phyloP scores from a whole-genome alignment of 2,113 vertebrate genomes.

The Illadopsis cleaveri region DNA sequence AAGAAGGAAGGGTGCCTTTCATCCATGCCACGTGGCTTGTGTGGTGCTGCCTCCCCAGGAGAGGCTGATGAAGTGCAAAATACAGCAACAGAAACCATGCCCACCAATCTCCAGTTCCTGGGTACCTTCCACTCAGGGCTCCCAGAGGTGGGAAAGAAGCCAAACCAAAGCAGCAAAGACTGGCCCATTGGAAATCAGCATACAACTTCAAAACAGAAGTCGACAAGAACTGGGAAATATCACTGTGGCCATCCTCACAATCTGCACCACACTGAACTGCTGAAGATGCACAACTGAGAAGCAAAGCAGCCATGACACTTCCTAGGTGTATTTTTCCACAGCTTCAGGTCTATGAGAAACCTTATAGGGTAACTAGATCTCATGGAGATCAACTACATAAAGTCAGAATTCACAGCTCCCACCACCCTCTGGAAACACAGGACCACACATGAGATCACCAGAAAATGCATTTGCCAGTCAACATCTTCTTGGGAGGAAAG shows the following conservation, averaged over 20 bases:
- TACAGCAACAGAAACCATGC: not conserved
- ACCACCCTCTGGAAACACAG: not conserved
- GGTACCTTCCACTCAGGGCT: not conserved
- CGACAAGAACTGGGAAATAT: not conserved
- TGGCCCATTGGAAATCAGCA: accelerated
- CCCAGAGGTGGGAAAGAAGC: not conserved
- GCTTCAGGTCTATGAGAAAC: not conserved
- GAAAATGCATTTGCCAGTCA: not conserved
- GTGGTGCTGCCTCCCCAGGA: not conserved
- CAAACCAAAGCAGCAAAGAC: not conserved
- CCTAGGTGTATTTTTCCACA: not conserved
- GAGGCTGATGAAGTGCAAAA: not conserved
- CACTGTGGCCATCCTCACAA: not conserved
- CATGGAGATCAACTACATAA: not conserved
- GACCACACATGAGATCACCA: accelerated
- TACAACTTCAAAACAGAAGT: not conserved
- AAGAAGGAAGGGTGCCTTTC: not conserved
- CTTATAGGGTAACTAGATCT: not conserved
- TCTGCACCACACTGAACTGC: accelerated
- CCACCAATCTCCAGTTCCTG: not conserved
- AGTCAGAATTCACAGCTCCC: not conserved
- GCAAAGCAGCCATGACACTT: not conserved
- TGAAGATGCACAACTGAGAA: not conserved
- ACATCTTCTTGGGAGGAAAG: not conserved
- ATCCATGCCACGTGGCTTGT: not conserved